Base-by-base conservation (phyloP, 2,797 vertebrate genomes). In the Rallus crepitans region DNA sequence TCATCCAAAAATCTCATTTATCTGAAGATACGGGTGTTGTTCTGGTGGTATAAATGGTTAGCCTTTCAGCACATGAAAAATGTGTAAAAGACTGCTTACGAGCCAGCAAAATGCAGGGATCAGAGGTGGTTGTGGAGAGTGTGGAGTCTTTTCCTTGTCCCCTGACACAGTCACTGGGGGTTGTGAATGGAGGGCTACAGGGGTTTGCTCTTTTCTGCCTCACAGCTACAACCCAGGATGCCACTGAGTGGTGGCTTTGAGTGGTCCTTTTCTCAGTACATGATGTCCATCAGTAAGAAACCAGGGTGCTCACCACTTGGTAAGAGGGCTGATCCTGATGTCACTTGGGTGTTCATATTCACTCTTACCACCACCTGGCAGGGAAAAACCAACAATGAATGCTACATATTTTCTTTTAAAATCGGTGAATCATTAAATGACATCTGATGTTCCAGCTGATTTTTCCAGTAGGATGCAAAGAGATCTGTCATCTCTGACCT, bases 331-430 rank as follows among this genome's bases (percentile, higher is more conserved):
- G 24, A n/a, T 37, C 39, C 39, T 21, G 5, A 35, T 35, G 7
- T 50, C 7, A 7, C 19, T 77, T 14, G 1, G 0, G 0, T 27
- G 15, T 24, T 71, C 7, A 1, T 10, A 7, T 56, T 56, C 48
- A 64, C 3, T 4, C 4, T 35, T 56, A 19, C 21, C 16, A 21
- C 33, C 40, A 31, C 15, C n/a, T 30, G 48, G 40, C 1, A 7
- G 39, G 19, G 16, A 13, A 81, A 70, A 69, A 81, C 11, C 17
- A 11, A 47, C 76, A 94, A 69, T 33, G 60, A 68, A 71, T 12
- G 2, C 40, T 39, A 59, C 13, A 15, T 3, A 7, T 83, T 77
- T 69, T n/a, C 12, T 68, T 53, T 53, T n/a, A 60, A 75, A 75
- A 75, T 37, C 28, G 69, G 20, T 53, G 56, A 76, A n/a, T 30